Evolutionary conservation across 2,113 vertebrate genomes (phyloP).

Genomic region (Elanoides forficatus): DNA sequence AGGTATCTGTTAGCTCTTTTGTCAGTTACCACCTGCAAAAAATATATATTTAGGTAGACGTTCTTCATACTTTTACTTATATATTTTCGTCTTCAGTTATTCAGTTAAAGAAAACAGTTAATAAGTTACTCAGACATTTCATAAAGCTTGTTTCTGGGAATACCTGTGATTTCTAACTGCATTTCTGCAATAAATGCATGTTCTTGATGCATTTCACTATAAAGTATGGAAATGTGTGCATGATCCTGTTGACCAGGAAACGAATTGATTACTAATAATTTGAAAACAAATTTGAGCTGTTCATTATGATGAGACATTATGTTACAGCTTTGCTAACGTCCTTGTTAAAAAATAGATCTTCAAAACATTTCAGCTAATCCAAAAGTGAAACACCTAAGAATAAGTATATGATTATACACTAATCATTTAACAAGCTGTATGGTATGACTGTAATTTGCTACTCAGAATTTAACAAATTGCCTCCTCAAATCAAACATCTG

Average conservation of each 20-base stretch:
- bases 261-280: not conserved
- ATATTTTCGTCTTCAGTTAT: not conserved
- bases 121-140: not conserved
- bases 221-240: not conserved
- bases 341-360: not conserved
- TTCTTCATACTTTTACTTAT: not conserved
- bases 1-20: not conserved
- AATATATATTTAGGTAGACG: not conserved
- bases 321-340: not conserved
- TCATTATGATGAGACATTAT: not conserved
- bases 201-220: not conserved
- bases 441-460: not conserved
- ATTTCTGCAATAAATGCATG: not conserved
- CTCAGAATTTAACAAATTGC: constrained; percentile 15
- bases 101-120: not conserved
- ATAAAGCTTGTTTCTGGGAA: not conserved
- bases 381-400: constrained; percentile 10
- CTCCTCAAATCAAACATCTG: constrained; percentile 23
- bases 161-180: not conserved
- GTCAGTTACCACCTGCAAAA: not conserved
- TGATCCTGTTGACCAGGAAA: not conserved
- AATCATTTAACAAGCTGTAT: not conserved
- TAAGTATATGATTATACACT: constrained; percentile 9
- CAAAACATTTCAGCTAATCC: not conserved
- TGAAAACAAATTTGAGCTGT: not conserved